phyloP scores from a whole-genome alignment of 2,888 invertebrate species.

The Steinernema hermaphroditum region DNA sequence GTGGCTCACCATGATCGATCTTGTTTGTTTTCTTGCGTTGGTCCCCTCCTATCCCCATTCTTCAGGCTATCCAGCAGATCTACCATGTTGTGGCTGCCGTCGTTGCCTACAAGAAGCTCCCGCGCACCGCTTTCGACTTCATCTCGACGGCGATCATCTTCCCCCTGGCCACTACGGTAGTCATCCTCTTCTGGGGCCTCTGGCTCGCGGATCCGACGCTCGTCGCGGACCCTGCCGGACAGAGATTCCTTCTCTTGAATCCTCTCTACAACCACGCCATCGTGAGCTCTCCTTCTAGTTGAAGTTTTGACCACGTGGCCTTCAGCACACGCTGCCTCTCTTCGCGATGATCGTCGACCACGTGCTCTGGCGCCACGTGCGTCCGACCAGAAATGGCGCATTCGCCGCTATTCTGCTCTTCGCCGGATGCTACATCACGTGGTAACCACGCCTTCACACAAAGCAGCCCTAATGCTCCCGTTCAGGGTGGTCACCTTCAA shows the following conservation, averaged over 20 bases:
- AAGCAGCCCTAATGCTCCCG: background rate
- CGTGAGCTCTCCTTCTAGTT: constrained; percentile 40
- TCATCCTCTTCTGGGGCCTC: constrained; percentile 60
- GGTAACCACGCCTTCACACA: constrained; percentile 41
- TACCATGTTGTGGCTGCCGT: constrained; percentile 53
- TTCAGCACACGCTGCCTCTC: constrained; percentile 61
- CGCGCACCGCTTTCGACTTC: constrained; percentile 37
- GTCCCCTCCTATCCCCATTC: background rate
- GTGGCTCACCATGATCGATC: constrained; percentile 62
- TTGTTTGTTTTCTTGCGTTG: constrained; percentile 53
- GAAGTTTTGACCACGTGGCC: background rate
- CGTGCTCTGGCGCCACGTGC: constrained; percentile 48
- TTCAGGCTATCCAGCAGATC: constrained; percentile 56
- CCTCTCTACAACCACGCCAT: constrained; percentile 61
- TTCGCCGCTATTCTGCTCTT: constrained; percentile 40
- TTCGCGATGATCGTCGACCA: constrained; percentile 55
- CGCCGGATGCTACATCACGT: constrained; percentile 50
- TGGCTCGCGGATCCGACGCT: constrained; percentile 52
- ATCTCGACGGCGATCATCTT: constrained; percentile 41
- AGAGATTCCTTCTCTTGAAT: constrained; percentile 46
- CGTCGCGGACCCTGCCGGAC: constrained; percentile 54
- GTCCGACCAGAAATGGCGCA: constrained; percentile 39
- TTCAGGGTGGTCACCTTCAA: constrained; percentile 59
- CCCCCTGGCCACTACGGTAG: constrained; percentile 51
- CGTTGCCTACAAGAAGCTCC: constrained; percentile 34